A percentile compares a stretch with the other conserved stretches of the same genome.
phyloP scores from a whole-genome alignment of 1,140 invertebrate species.

The Drosophila melanica region DNA sequence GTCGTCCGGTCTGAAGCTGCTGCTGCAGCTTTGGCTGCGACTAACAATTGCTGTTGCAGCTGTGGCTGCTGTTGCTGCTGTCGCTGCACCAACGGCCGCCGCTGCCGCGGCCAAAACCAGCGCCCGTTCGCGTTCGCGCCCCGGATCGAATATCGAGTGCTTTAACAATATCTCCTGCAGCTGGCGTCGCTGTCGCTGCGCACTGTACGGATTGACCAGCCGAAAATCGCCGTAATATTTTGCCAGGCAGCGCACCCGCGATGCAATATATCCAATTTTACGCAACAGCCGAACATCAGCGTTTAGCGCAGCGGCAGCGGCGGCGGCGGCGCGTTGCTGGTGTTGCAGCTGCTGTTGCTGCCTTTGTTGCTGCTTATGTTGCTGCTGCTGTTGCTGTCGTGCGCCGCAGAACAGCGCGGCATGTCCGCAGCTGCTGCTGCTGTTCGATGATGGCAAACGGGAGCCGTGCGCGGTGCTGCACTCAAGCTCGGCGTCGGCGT shows the following conservation, averaged over 20 bases:
- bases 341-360: slow-evolving; percentile 27
- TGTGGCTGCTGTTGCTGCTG: slow-evolving; percentile 29
- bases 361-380: slow-evolving; percentile 36
- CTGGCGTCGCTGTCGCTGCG: slow-evolving; percentile 69
- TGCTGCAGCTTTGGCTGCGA: slow-evolving; percentile 44
- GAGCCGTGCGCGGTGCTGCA: slow-evolving; percentile 36
- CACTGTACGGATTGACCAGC: slow-evolving; percentile 76
- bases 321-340: slow-evolving; percentile 27
- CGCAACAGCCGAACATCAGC: slow-evolving; percentile 76
- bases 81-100: slow-evolving; percentile 54
- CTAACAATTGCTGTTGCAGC: slow-evolving; percentile 14
- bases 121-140: slow-evolving; percentile 62
- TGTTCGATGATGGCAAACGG: slow-evolving; percentile 23
- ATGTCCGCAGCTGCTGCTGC: slow-evolving; percentile 46
- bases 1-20: slow-evolving; percentile 24
- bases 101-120: slow-evolving; percentile 65
- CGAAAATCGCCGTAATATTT: slow-evolving; percentile 77
- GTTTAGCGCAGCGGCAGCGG: slow-evolving; percentile 48
- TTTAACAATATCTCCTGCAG: slow-evolving; percentile 75
- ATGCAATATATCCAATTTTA: slow-evolving; percentile 81
- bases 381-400: slow-evolving; percentile 27
- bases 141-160: slow-evolving; percentile 78
- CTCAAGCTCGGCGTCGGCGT: slow-evolving; percentile 47
- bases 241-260: slow-evolving; percentile 71
- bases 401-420: slow-evolving; percentile 31